Evolutionary conservation across 1,140 invertebrate genomes (phyloP).

Genomic region (Xylocopa sonorina): DNA sequence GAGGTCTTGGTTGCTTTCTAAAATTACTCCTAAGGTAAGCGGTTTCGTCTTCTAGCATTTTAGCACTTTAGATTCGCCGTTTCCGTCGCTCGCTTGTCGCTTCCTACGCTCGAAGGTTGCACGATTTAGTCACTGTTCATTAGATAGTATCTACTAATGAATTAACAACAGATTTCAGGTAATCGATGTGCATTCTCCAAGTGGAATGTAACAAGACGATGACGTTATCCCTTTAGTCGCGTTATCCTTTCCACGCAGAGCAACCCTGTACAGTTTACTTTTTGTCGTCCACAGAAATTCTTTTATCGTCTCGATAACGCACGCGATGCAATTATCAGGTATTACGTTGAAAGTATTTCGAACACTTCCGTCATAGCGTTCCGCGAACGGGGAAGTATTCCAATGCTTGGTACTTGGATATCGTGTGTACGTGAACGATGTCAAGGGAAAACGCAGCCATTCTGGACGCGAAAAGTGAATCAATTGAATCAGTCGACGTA

Average conservation of each 20-base stretch:
- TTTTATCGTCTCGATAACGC: not conserved
- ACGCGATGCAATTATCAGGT: not conserved
- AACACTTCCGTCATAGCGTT: not conserved
- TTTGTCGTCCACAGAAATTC: no score
- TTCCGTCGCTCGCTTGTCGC: not conserved
- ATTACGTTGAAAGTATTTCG: not conserved
- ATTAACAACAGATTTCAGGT: not conserved
- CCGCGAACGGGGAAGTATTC: conserved; percentile 10
- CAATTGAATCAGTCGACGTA: no score
- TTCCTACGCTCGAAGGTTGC: not conserved
- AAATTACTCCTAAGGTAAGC: conserved; percentile 90
- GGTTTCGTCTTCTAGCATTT: not conserved
- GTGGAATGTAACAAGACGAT: not conserved
- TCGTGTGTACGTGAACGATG: not conserved
- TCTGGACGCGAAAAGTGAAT: no score
- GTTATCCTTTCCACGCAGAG: no score
- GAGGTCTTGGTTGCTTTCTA: conserved; percentile 92
- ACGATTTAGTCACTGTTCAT: not conserved
- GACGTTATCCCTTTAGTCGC: no score
- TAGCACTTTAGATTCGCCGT: not conserved
- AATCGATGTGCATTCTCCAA: not conserved
- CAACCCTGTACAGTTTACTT: no score
- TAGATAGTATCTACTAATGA: not conserved
- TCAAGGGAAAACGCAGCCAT: not conserved
- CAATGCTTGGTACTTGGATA: no score